A percentile compares a stretch with the other conserved stretches of the same genome.
phyloP scores from a whole-genome alignment of 1,140 invertebrate genomes.

The Zaprionus ghesquierei region DNA sequence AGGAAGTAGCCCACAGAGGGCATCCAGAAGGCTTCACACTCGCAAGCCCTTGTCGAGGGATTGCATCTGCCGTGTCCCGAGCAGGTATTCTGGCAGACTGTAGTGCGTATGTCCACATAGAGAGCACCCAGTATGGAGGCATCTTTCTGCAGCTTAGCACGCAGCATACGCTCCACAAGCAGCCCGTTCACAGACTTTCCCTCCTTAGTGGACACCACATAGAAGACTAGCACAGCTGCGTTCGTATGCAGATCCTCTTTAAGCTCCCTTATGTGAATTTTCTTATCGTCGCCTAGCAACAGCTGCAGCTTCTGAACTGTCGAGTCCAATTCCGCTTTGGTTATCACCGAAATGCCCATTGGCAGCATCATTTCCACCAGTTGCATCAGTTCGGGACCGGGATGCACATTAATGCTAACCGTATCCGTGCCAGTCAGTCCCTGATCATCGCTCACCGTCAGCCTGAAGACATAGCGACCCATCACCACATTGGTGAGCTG shows the following conservation, averaged over 20 bases:
- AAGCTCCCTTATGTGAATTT: conserved; percentile 86
- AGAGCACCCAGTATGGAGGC: conserved; percentile 88
- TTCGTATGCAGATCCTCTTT: conserved; percentile 86
- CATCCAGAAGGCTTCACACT: conserved; percentile 98
- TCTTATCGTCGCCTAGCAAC: conserved; percentile 88
- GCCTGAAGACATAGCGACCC: conserved; percentile 93
- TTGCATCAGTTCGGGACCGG: conserved; percentile 89
- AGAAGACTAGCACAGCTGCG: conserved; percentile 86
- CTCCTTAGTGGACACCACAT: conserved; percentile 83
- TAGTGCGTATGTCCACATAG: conserved; percentile 90
- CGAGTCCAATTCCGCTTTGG: conserved; percentile 83
- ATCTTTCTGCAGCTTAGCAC: conserved; percentile 88
- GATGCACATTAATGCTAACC: conserved; percentile 92
- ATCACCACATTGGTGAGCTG: conserved; percentile 92
- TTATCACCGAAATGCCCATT: conserved; percentile 85
- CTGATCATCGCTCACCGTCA: conserved; percentile 95
- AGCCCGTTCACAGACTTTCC: conserved; percentile 83
- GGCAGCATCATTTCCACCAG: conserved; percentile 92
- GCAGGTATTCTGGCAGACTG: conserved; percentile 95
- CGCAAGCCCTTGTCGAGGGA: conserved; percentile 90
- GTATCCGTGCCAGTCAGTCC: conserved; percentile 91
- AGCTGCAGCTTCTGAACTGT: conserved; percentile 83
- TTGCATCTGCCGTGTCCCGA: conserved; percentile 96
- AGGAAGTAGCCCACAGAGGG: conserved; percentile 85
- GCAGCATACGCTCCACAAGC: conserved; percentile 86